Base-by-base conservation (phyloP, 1,140 invertebrate species). In the Diachasmimorpha longicaudata region DNA sequence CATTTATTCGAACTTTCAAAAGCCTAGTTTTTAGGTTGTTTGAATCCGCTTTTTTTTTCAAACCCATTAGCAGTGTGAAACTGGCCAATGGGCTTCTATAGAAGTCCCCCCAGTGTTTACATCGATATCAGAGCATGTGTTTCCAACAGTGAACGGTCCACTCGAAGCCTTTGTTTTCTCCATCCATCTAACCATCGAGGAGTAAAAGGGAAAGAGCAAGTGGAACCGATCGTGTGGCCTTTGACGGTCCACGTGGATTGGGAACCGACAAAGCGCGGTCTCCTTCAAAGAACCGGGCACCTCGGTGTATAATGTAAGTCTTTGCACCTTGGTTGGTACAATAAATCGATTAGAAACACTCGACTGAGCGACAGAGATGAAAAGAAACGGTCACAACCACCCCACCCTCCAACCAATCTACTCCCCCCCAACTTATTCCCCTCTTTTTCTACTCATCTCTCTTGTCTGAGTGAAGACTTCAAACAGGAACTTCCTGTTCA, bases 341-440 rank as follows among this genome's bases (percentile, higher is more conserved):
- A 63, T 25, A 63, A 63, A 63, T 63, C 58, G 58, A 63, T 63
- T 23, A 63, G 58, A 63, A 63, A 63, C 58, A 63, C 58, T 19
- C 21, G 23, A 63, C 58, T 23, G 58, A 63, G 21, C 58, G 58
- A 25, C 13, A 31, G 58, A 63, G 58, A 63, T 63, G 58, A 31
- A 63, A 25, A 23, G 58, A 63, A 16, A n/a, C 5, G 58, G 10
- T 63, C 58, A 58, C 16, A 21, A 21, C 52, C 31, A 6, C 31
- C 31, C 31, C 31, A 31, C 31, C 31, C n/a, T n/a, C n/a, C n/a
- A n/a, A 4, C 11, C 19, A 9, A 55, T n/a, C 48, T 16, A 13
- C 48, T 55, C 48, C 19, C 10, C 10, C 37, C 3, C 13, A 42
- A 42, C 48, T n/a, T n/a, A 16, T 52, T 52, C n/a, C 48, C 9